These are phyloP conservation scores for Siphamia tubifer DNA, from an alignment of 2,113 vertebrate genomes.

Conservation along the genomic window DNA sequence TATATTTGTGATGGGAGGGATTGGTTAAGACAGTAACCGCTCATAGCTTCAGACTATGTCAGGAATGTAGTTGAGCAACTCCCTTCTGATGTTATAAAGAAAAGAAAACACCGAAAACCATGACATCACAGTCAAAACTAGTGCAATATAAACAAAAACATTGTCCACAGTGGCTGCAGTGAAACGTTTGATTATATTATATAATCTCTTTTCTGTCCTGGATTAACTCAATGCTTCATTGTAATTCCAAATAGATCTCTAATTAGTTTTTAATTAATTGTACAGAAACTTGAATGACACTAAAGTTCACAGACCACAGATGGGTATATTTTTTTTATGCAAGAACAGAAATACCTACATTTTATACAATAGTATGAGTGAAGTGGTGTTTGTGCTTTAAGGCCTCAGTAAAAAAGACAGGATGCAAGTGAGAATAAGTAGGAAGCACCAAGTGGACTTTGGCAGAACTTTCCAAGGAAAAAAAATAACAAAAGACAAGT, in stretches of 20 bases:
- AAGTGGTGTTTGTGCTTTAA: neutral
- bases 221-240: no score
- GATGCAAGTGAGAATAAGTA: neutral
- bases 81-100: neutral
- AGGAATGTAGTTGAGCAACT: constrained; percentile 59
- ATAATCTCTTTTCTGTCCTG: no score
- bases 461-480: constrained; percentile 12
- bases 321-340: no score
- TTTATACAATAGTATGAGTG: neutral
- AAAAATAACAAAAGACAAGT: neutral
- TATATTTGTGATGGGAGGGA: constrained; percentile 41
- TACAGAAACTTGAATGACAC: no score
- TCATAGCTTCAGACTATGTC: constrained; percentile 36
- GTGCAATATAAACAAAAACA: neutral
- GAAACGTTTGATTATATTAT: no score
- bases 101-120: constrained; percentile 1
- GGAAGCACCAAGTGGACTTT: constrained; percentile 28
- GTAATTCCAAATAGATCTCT: no score
- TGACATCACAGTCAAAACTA: constrained; percentile 11
- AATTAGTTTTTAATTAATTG: no score
- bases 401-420: constrained; percentile 8
- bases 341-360: no score
- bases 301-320: no score
- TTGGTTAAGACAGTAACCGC: neutral
- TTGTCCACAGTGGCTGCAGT: no score